phyloP scores from a whole-genome alignment of 2,113 vertebrate species.

The Rallus limicola region DNA sequence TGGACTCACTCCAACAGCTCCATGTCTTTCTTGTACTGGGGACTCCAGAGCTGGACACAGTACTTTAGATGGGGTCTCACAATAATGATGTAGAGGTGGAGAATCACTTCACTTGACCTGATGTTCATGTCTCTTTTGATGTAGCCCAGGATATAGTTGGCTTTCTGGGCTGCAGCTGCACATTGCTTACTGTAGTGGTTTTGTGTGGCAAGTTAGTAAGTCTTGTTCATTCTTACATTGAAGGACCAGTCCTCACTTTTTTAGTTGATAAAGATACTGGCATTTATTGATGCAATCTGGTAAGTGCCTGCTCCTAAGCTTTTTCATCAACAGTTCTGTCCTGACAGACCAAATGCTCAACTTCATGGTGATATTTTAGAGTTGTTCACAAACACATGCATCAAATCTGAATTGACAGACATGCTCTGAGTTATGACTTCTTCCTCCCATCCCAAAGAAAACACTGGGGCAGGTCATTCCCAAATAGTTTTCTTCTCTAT shows the following conservation, averaged over 20 bases:
- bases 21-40: too few species aligned
- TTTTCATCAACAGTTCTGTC: not conserved
- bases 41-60: too few species aligned
- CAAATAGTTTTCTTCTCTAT: not conserved
- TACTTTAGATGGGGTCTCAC: too few species aligned
- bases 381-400: not conserved
- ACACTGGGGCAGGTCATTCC: not conserved
- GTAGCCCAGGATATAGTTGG: too few species aligned
- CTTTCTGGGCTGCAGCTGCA: too few species aligned
- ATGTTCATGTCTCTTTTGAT: too few species aligned
- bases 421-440: not conserved
- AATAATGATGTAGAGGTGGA: too few species aligned
- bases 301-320: not conserved
- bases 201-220: not conserved
- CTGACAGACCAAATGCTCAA: not conserved
- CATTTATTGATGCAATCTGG: not conserved
- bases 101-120: too few species aligned
- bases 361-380: not conserved
- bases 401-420: not conserved
- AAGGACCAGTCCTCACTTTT: not conserved
- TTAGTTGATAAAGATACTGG: not conserved
- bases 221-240: not conserved
- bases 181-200: too few species aligned
- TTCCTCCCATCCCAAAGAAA: not conserved
- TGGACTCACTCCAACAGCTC: too few species aligned